Percentiles rank a stretch among this genome's conserved stretches.
These are phyloP conservation scores for Sphaerophoria taeniata DNA, from an alignment of 2,888 invertebrate species.

Conservation along the genomic window DNA sequence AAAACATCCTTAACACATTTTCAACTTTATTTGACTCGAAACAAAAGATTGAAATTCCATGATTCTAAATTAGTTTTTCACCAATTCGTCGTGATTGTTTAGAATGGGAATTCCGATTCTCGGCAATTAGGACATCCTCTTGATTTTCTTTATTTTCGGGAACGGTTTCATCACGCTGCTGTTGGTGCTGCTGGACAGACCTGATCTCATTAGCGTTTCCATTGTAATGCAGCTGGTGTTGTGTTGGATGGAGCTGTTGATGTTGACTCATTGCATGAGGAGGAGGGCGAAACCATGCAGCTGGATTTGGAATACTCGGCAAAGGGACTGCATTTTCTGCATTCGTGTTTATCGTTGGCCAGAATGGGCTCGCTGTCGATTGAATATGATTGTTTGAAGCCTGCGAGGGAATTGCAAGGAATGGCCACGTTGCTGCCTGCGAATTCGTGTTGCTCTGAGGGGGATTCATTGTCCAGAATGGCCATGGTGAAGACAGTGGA, in stretches of 20 bases:
- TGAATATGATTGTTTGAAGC: conserved; percentile 7
- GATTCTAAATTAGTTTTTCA: neutral
- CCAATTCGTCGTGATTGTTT: neutral
- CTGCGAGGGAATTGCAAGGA: neutral
- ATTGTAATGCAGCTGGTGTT: conserved; percentile 18
- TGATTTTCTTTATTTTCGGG: conserved; percentile 29
- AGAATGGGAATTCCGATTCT: conserved; percentile 2
- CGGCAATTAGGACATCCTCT: neutral
- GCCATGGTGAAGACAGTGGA: conserved; percentile 28
- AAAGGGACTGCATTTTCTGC: neutral
- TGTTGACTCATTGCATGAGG: neutral
- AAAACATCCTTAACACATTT: too few relatives aligned
- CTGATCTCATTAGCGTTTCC: conserved; percentile 24
- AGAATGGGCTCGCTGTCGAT: conserved; percentile 16
- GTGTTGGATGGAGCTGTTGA: neutral
- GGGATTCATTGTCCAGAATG: conserved; percentile 1
- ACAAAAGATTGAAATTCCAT: too few relatives aligned
- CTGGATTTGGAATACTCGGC: conserved; percentile 7
- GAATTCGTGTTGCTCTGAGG: conserved; percentile 8
- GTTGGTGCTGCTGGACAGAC: neutral
- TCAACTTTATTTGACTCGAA: too few relatives aligned
- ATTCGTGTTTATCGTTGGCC: conserved; percentile 3
- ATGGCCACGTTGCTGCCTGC: conserved; percentile 10
- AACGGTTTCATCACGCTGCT: neutral
- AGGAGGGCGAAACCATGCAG: conserved; percentile 14